These are phyloP conservation scores for Python bivittatus DNA, from an alignment of 2,113 vertebrate species.

Conservation along the genomic window DNA sequence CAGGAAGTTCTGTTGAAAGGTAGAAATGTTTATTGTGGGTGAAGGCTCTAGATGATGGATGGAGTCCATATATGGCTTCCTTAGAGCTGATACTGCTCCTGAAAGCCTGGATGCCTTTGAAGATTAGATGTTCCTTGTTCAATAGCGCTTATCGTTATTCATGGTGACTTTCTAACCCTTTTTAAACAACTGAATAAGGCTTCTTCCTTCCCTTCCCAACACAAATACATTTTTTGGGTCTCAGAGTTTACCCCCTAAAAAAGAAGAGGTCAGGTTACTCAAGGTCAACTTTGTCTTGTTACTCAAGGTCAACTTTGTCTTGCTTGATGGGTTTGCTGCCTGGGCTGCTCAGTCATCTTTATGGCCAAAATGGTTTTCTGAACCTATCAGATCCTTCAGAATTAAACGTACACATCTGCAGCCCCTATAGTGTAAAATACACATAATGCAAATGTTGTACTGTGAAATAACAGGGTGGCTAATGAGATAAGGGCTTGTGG, in stretches of 20 bases:
- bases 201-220: background rate
- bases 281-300: background rate
- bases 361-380: background rate
- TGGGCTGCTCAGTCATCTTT: background rate
- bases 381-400: background rate
- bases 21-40: background rate
- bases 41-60: background rate
- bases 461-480: background rate
- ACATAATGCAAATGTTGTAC: too few species aligned
- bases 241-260: background rate
- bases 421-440: too few species aligned
- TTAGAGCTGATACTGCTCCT: background rate
- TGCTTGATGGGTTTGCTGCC: background rate
- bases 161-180: background rate
- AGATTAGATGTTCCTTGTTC: background rate
- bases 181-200: background rate
- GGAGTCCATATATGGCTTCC: background rate
- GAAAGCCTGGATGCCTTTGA: background rate
- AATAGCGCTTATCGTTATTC: background rate
- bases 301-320: background rate
- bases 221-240: background rate
- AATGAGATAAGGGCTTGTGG: background rate
- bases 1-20: background rate
- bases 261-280: background rate
- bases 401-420: background rate